Evolutionary conservation across 2,113 vertebrate genomes (phyloP).

Genomic region (Riparia riparia): DNA sequence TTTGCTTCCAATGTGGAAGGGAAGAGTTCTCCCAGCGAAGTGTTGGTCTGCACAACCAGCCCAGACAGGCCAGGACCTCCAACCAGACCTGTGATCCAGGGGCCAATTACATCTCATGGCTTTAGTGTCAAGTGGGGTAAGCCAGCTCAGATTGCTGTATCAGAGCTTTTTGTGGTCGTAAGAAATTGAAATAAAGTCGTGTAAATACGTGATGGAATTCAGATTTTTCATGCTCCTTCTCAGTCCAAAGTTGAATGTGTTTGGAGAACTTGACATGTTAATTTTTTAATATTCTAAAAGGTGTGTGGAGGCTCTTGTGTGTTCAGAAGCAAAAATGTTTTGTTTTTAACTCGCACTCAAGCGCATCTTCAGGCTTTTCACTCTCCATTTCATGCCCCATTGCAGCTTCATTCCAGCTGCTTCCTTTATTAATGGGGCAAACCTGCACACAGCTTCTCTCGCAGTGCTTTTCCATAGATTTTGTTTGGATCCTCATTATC

Average conservation of each 20-base stretch:
- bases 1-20: slow-evolving; percentile 93
- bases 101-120: slow-evolving; percentile 82
- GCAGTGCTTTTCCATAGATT: background rate
- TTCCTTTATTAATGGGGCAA: background rate
- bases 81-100: slow-evolving; percentile 82
- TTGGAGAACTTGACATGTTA: background rate
- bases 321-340: background rate
- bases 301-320: background rate
- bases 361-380: background rate
- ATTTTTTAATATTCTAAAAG: background rate
- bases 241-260: background rate
- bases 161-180: background rate
- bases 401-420: background rate
- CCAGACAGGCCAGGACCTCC: slow-evolving; percentile 95
- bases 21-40: slow-evolving; percentile 92
- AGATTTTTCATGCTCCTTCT: background rate
- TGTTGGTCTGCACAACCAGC: slow-evolving; percentile 93
- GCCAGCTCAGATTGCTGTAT: background rate
- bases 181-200: background rate
- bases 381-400: background rate
- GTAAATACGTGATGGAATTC: background rate
- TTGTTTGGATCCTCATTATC: background rate
- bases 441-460: background rate
- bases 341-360: background rate
- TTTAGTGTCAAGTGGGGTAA: slow-evolving; percentile 95